These are phyloP conservation scores for Megalops cyprinoides DNA, from an alignment of 2,797 vertebrate genomes.

Conservation along the genomic window DNA sequence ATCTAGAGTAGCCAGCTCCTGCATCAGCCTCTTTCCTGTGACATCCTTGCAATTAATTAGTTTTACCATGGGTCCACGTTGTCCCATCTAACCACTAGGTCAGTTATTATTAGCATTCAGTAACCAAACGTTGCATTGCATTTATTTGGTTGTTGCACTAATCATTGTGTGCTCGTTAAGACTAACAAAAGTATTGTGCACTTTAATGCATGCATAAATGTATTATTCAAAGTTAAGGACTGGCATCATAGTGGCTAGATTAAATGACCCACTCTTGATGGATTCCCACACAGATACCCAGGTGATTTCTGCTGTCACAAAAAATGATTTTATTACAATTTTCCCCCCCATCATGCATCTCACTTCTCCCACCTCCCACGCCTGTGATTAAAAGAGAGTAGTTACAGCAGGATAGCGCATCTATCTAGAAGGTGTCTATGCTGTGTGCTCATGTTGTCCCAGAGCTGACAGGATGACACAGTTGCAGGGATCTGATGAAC, in stretches of 20 bases:
- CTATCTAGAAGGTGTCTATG: too few relatives aligned
- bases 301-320: conserved; percentile 3
- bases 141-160: background rate
- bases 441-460: conserved; percentile 3
- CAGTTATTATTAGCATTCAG: background rate
- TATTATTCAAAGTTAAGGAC: background rate
- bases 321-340: conserved; percentile 34
- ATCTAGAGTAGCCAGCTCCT: conserved; percentile 69
- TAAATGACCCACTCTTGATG: background rate
- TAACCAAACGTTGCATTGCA: background rate
- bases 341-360: conserved; percentile 43
- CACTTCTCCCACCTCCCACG: conserved; percentile 29
- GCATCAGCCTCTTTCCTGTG: conserved; percentile 75
- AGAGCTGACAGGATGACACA: conserved; percentile 38
- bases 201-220: background rate
- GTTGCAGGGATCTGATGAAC: conserved; percentile 50
- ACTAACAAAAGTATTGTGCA: too few relatives aligned
- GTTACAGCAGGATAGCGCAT: conserved; percentile 60
- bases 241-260: background rate
- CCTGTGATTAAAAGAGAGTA: conserved; percentile 68
- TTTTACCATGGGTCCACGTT: conserved; percentile 64
- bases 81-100: too few relatives aligned
- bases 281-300: background rate
- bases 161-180: too few relatives aligned
- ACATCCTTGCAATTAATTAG: conserved; percentile 75